Conservation (phyloP, 2,797 vertebrate genomes). For the Takifugu rubripes region DNA sequence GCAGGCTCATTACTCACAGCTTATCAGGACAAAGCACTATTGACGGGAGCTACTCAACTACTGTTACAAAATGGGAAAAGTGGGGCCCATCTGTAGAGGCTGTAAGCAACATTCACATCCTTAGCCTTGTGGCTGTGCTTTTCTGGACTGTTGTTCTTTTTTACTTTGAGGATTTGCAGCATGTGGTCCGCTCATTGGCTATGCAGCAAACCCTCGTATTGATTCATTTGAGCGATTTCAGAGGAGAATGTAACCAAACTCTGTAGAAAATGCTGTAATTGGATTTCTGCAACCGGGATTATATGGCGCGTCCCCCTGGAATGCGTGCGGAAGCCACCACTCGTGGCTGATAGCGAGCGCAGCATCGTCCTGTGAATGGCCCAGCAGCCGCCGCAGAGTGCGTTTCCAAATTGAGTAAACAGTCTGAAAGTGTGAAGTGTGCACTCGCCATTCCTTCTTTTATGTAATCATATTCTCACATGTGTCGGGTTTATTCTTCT, state of each 20-base stretch:
- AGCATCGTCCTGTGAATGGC: slow-evolving; percentile 20
- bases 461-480: neutral
- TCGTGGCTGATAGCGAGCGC: slow-evolving; percentile 26
- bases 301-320: slow-evolving; percentile 45
- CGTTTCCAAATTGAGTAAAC: slow-evolving; percentile 18
- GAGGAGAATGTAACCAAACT: slow-evolving; percentile 63
- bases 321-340: slow-evolving; percentile 43
- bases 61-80: slow-evolving; percentile 5
- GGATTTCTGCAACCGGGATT: slow-evolving; percentile 65
- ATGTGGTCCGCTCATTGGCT: slow-evolving; percentile 34
- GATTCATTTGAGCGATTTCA: slow-evolving; percentile 70
- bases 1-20: slow-evolving; percentile 28
- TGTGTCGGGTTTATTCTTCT: neutral
- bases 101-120: slow-evolving; percentile 6
- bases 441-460: neutral
- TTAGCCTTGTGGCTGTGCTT: slow-evolving; percentile 7
- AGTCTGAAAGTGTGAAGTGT: neutral
- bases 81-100: slow-evolving; percentile 3
- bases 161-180: slow-evolving; percentile 44
- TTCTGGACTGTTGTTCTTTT: slow-evolving; percentile 3
- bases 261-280: slow-evolving; percentile 69
- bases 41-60: slow-evolving; percentile 16
- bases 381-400: slow-evolving; percentile 1
- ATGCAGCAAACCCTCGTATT: slow-evolving; percentile 56
- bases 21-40: slow-evolving; percentile 23